Base-by-base conservation (phyloP, 2,888 invertebrate species). In the Clivina fossor region DNA sequence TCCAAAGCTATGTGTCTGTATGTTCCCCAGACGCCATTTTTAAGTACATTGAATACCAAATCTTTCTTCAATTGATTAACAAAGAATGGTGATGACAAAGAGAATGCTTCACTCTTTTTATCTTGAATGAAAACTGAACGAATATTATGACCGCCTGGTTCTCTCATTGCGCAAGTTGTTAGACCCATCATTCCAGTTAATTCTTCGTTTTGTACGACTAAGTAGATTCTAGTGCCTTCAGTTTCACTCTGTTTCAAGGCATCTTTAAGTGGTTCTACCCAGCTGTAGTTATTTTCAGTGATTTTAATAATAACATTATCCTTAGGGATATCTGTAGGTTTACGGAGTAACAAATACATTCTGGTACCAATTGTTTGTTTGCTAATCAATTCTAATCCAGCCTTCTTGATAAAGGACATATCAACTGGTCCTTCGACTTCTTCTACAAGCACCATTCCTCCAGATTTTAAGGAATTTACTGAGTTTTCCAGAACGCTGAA, bases 151-250 rank as follows among this genome's bases (percentile, higher is more conserved):
- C 94, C 94, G 61, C 93, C 93, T 4, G 87, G 81, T 78, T 97
- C 97, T 65, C 83, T 85, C 66, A 88, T 86, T 62, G 98, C 79
- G 73, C 98, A 99, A 69, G 93, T 88, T 67, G 89, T 85, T 70
- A 98, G 79, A 38, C 98, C 98, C 54, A 95, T 78, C 60, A 91
- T 79, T 46, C 98, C 97, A 70, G 82, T 80, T 19, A 80, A 71
- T 57, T 84, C 79, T 64, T 86, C 82, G 35, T 85, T 84, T 66
- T 85, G 80, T 56, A 86, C 80, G 50, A 88, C 83, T 28, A 91
- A 69, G 65, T 85, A 81, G 53, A 90, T 79, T 63, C 84, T 83
- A 60, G 77, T 71, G 22, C 76, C 78, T 57, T 80, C 80, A 18
- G 72, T 70, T 67, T 85, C 82, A 44, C 83, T 78, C 56, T 82